Evolutionary conservation across 2,113 vertebrate genomes (phyloP).

Genomic region (Rhineura floridana): DNA sequence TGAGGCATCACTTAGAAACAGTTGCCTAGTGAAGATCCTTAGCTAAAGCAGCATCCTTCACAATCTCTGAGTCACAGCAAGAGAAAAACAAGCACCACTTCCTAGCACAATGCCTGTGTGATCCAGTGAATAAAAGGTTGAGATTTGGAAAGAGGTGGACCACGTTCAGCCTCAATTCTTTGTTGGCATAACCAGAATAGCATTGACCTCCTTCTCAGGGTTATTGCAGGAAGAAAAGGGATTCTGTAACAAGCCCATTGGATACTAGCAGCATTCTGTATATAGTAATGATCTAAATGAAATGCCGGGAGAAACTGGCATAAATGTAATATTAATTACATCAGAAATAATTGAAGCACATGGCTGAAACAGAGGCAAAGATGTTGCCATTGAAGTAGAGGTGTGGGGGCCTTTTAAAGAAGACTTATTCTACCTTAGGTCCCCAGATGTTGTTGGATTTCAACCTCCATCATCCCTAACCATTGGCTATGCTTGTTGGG

Average conservation of each 20-base stretch:
- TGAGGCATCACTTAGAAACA: constrained; percentile 20
- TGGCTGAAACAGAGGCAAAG: background rate
- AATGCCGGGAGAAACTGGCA: background rate
- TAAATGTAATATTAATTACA: background rate
- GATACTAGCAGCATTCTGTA: background rate
- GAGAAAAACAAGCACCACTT: background rate
- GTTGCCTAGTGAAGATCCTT: constrained; percentile 18
- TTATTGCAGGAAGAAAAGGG: background rate
- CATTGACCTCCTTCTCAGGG: background rate
- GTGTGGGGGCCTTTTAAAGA: background rate
- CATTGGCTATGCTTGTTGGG: background rate
- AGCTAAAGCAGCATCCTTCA: background rate
- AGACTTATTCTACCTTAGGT: background rate
- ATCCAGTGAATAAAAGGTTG: background rate
- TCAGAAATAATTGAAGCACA: background rate
- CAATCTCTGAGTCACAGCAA: background rate
- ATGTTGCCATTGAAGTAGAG: background rate
- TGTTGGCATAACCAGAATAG: background rate
- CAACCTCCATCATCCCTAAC: background rate
- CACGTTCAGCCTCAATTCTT: background rate
- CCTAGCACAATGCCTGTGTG: background rate
- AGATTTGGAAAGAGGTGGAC: background rate
- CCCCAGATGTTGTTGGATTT: background rate
- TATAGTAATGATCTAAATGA: background rate
- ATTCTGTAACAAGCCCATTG: background rate